phyloP scores from a whole-genome alignment of 1,140 invertebrate species.

The Ooceraea biroi region DNA sequence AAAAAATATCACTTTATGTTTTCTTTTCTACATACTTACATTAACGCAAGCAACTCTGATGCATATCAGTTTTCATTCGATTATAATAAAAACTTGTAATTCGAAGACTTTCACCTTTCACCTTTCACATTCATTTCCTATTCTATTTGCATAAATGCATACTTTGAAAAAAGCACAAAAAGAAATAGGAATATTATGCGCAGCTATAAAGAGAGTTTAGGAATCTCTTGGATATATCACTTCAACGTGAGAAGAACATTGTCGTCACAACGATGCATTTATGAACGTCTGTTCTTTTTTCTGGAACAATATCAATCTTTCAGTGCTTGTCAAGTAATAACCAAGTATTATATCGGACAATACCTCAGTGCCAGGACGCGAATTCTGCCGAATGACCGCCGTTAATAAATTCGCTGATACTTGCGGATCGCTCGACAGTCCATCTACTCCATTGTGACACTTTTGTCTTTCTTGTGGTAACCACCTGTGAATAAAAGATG shows the following conservation, averaged over 20 bases:
- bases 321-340: too few species aligned
- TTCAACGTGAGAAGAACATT: neutral
- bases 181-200: neutral
- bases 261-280: neutral
- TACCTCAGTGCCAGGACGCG: neutral
- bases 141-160: conserved; percentile 16
- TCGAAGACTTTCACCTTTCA: neutral
- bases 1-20: conserved; percentile 32
- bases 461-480: conserved; percentile 62
- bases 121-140: neutral
- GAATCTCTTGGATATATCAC: neutral
- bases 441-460: neutral
- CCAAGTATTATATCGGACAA: neutral
- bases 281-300: neutral
- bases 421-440: conserved; percentile 3
- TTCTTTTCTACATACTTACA: neutral
- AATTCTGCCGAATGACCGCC: neutral
- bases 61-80: neutral
- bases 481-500: conserved; percentile 41
- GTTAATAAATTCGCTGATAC: conserved; percentile 53
- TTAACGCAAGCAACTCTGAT: neutral
- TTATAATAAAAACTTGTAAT: neutral
- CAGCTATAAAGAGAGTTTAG: neutral
- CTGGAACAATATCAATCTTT: neutral
- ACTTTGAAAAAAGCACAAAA: neutral